phyloP scores from a whole-genome alignment of 2,113 vertebrate species.

The Gobius niger region DNA sequence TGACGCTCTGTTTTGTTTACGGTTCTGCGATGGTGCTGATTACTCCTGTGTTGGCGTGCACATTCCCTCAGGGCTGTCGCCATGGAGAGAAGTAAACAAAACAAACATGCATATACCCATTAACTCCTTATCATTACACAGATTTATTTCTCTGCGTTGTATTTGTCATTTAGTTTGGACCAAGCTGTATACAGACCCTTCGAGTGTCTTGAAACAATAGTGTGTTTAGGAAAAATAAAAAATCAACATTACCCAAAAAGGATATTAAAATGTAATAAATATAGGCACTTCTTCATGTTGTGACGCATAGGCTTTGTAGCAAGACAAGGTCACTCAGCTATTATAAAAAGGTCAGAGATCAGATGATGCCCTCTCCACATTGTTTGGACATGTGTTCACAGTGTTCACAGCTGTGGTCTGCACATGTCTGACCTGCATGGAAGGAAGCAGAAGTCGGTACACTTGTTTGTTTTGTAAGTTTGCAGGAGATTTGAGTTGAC shows the following conservation, averaged over 20 bases:
- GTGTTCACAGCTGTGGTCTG: slow-evolving; percentile 20
- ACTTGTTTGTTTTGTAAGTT: slow-evolving; percentile 63
- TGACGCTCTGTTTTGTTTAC: slow-evolving; percentile 30
- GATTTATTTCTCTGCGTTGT: slow-evolving; percentile 14
- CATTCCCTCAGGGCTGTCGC: slow-evolving; percentile 10
- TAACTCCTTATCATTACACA: slow-evolving; percentile 44
- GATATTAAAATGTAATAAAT: too few relatives aligned
- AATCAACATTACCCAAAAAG: too few relatives aligned
- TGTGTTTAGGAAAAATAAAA: too few relatives aligned
- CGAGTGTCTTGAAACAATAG: too few relatives aligned
- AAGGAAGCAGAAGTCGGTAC: slow-evolving; percentile 32
- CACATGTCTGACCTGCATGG: slow-evolving; percentile 18
- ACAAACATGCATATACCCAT: slow-evolving; percentile 46
- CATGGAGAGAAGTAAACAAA: slow-evolving; percentile 33
- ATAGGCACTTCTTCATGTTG: too few relatives aligned
- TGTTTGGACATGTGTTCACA: not conserved
- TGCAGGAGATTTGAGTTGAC: slow-evolving; percentile 55
- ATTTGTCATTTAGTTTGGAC: not conserved
- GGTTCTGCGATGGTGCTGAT: slow-evolving; percentile 22
- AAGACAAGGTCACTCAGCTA: slow-evolving; percentile 21
- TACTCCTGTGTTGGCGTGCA: slow-evolving; percentile 14
- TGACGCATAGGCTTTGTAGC: not conserved
- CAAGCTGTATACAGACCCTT: too few relatives aligned
- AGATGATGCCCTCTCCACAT: slow-evolving; percentile 20
- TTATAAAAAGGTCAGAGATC: slow-evolving; percentile 10